Conservation (phyloP, 2,888 invertebrate genomes). For the Cataglyphis livida region DNA sequence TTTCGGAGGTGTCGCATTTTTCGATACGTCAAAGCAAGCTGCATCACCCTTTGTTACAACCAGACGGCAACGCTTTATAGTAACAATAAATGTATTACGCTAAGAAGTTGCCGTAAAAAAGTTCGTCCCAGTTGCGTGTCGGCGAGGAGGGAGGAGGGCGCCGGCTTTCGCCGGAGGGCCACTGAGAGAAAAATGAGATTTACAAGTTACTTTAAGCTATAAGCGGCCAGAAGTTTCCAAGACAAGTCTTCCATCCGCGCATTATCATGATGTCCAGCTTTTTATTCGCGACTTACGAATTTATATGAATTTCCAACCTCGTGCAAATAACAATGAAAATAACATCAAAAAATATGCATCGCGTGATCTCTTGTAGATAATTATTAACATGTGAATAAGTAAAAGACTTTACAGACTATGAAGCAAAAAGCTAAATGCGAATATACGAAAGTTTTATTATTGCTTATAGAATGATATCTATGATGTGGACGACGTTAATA, state of each 20-base stretch:
- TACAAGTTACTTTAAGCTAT: constrained; percentile 83
- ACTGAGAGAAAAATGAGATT: constrained; percentile 80
- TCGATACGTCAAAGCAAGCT: constrained; percentile 63
- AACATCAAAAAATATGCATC: constrained; percentile 22
- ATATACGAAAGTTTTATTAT: background rate
- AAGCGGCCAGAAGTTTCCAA: constrained; percentile 81
- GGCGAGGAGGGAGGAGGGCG: constrained; percentile 23
- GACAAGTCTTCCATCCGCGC: constrained; percentile 76
- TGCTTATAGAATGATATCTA: background rate
- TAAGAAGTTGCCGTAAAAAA: constrained; percentile 79
- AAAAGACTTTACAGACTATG: background rate
- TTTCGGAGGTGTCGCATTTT: background rate
- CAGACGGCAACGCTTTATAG: constrained; percentile 74
- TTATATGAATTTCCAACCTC: constrained; percentile 58
- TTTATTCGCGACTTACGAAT: constrained; percentile 66
- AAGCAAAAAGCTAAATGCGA: background rate
- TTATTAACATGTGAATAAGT: background rate
- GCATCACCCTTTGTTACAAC: constrained; percentile 61
- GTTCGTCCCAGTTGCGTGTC: constrained; percentile 78
- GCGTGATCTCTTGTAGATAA: background rate
- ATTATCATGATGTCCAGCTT: constrained; percentile 69
- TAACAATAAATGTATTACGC: constrained; percentile 81
- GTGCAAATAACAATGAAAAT: constrained; percentile 61
- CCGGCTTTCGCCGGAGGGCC: constrained; percentile 53
- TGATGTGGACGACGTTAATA: constrained; percentile 6